Evolutionary conservation across 2,797 vertebrate genomes (phyloP), one percentile per base, ranked within the genome.

Genomic region (Semaprochilodus insignis): DNA sequence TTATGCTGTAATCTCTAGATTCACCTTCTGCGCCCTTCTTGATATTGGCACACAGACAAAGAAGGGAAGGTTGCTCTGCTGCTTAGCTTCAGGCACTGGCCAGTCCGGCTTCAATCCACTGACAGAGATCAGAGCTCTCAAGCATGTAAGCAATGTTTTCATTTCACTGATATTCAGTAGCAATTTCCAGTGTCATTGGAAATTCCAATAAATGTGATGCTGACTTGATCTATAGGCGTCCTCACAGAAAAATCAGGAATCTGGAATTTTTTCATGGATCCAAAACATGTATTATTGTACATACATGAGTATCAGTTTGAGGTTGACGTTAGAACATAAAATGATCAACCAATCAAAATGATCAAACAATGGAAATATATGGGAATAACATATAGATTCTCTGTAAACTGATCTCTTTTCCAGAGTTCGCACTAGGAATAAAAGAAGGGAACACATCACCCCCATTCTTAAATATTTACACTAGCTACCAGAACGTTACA

Each of bases 11-110:
- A 76, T 83, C 74, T 77, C 59, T 44, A 17, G 51, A 54, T 79
- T 83, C 76, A 80, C 76, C 75, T 83, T 83, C 73, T 21, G 23
- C 51, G 79, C 81, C 84, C 84, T 85, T 85, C 81, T 66, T 74
- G 25, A 21, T 55, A 23, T 52, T 81, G 81, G 40, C 65, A 65
- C 57, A 2, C 57, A 17, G 27, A 83, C 78, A 78, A 36, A 80
- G 44, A n/a, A 55, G 34, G 62, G 14, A 48, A 1, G 13, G 14
- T 17, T 67, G 55, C 31, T 81, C 54, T 23, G 7, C 31, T 11
- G n/a, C 36, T 48, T 31, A 31, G 31, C 36, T 44, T 4, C 14
- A 78, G 17, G 57, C n/a, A 6, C 19, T 73, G 19, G 6, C 44
- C 21, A 48, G 0, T 62, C 17, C 36, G 36, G 52, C 54, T 72